Evolutionary conservation across 2,113 vertebrate genomes (phyloP).

Genomic region (Pteruthius melanotis): DNA sequence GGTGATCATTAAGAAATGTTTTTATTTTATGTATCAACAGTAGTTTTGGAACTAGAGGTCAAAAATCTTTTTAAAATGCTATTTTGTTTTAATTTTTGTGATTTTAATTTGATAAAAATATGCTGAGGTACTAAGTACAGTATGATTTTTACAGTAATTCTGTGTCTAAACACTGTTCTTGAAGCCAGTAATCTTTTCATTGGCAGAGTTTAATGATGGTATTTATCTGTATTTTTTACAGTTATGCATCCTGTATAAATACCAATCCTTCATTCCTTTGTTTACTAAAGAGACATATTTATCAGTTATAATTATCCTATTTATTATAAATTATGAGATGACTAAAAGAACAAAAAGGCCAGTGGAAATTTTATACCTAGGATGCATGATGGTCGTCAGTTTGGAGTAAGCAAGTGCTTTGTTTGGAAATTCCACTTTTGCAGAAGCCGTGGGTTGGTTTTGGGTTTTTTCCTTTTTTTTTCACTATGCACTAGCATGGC

Average conservation of each 20-base stretch:
- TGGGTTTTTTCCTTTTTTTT: neutral
- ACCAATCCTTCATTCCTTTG: constrained; percentile 83
- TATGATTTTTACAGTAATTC: constrained; percentile 81
- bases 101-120: constrained; percentile 82
- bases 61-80: constrained; percentile 81
- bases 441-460: constrained; percentile 64
- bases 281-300: constrained; percentile 83
- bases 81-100: constrained; percentile 80
- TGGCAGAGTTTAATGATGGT: constrained; percentile 77
- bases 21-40: constrained; percentile 83
- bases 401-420: constrained; percentile 68
- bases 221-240: constrained; percentile 82
- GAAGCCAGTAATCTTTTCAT: constrained; percentile 83
- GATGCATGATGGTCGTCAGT: constrained; percentile 75
- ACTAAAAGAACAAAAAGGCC: constrained; percentile 78
- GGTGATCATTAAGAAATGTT: constrained; percentile 80
- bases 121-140: constrained; percentile 77
- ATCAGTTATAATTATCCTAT: constrained; percentile 81
- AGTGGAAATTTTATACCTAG: constrained; percentile 79
- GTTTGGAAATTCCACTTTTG: constrained; percentile 65
- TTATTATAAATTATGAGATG: constrained; percentile 84
- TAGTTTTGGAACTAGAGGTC: constrained; percentile 80
- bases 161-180: constrained; percentile 78
- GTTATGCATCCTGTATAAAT: constrained; percentile 82
- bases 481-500: constrained; percentile 77